Percentiles rank a stretch among this genome's conserved stretches.
phyloP scores from a whole-genome alignment of 1,140 invertebrate genomes.

The Drosophila pectinifera region DNA sequence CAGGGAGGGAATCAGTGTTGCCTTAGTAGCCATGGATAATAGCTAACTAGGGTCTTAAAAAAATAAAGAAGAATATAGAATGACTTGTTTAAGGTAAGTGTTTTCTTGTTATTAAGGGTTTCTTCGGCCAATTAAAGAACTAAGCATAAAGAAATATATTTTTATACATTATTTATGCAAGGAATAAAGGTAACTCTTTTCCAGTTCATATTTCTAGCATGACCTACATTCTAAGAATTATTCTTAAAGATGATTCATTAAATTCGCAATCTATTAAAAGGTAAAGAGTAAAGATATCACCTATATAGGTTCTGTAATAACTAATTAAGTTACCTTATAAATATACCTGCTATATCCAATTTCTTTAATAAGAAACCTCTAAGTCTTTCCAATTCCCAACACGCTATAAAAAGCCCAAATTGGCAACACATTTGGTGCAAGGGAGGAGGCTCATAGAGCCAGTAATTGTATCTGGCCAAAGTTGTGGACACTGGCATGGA shows the following conservation, averaged over 20 bases:
- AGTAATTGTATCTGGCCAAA: conserved; percentile 67
- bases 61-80: no score
- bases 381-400: no score
- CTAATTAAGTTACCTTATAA: background rate
- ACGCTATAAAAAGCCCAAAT: conserved; percentile 4
- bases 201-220: background rate
- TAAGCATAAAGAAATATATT: no score
- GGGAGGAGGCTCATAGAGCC: conserved; percentile 1
- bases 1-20: conserved; percentile 12
- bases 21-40: conserved; percentile 1
- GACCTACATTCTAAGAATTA: background rate
- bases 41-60: background rate
- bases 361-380: background rate
- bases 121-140: no score
- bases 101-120: no score
- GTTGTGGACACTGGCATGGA: conserved; percentile 43
- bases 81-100: background rate
- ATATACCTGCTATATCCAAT: no score
- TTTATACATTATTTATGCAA: background rate
- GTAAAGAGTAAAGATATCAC: no score
- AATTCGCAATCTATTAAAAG: no score
- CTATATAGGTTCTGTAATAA: background rate
- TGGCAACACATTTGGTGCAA: background rate
- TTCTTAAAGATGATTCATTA: background rate
- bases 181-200: background rate